Percentiles rank a stretch among this genome's conserved stretches.
These are phyloP conservation scores for Apteryx mantelli DNA, from an alignment of 2,113 vertebrate species.

Conservation along the genomic window DNA sequence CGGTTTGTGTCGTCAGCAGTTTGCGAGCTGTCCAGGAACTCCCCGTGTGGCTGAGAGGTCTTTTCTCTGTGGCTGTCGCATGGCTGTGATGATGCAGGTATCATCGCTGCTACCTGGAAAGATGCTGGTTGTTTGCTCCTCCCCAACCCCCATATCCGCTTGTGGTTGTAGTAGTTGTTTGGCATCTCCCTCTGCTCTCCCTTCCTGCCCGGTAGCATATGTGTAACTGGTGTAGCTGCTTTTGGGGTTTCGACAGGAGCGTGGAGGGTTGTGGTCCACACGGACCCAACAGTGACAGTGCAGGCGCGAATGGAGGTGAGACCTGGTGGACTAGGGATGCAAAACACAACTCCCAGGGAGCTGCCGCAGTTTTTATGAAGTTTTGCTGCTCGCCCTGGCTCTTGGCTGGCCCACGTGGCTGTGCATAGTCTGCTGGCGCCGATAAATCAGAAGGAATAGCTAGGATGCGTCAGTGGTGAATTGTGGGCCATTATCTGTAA, in stretches of 20 bases:
- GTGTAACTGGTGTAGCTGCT: neutral
- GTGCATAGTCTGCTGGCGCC: neutral
- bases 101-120: no score
- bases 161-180: neutral
- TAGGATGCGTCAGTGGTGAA: neutral
- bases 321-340: neutral
- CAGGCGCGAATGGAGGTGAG: neutral
- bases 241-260: neutral
- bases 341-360: neutral
- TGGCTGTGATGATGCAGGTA: neutral
- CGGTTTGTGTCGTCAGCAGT: neutral
- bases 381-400: fast-evolving
- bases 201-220: neutral
- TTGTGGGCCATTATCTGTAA: neutral
- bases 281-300: neutral
- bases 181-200: neutral
- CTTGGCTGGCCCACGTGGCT: fast-evolving
- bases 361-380: fast-evolving
- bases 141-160: neutral
- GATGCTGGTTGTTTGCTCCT: no score
- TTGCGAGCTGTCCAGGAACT: neutral
- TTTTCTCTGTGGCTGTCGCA: neutral
- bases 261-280: fast-evolving
- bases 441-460: neutral
- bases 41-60: neutral